Base-by-base conservation (phyloP, 2,113 vertebrate genomes). In the Centropristis striata region DNA sequence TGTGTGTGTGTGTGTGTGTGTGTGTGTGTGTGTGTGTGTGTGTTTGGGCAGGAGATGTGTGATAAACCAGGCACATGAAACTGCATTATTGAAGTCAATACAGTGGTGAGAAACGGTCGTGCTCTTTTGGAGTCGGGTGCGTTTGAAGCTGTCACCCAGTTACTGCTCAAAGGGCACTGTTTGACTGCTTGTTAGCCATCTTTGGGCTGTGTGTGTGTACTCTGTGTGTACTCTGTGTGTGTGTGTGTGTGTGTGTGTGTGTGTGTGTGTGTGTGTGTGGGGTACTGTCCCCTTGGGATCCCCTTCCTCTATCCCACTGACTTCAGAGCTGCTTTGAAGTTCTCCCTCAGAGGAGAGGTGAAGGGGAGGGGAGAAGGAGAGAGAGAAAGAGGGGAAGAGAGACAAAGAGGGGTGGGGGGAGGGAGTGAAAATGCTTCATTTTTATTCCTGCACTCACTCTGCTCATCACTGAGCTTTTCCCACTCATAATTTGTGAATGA, bases 271-370 rank as follows among this genome's bases (percentile, higher is more conserved):
- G 59, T 16, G 65, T 72, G 82, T 71, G 63, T 79, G 78, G 55
- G 60, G 63, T 70, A 36, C 53, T 41, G 70, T 74, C 71, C 88
- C 86, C 87, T 36, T 83, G 89, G 86, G 88, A 87, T 86, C 74
- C 72, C 58, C 73, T 75, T 87, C 65, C 86, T 78, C 80, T 79
- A 78, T 81, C 77, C 75, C 83, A 78, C 84, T 81, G 85, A 92
- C 90, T 94, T 88, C 90, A 94, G 84, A 93, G 90, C 59, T 69
- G 77, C 94, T 94, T 92, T 94, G 93, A 94, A 92, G 90, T 93
- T 89, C 53, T 65, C 82, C 77, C 61, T 87, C 65, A 75, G 80
- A 83, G 67, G 21, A 78, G 79, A 88, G 75, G 85, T 84, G 83
- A 75, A 78, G 54, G 77, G 78, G 81, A 74, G 81, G 64, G 58